Base-by-base conservation (phyloP, 2,113 vertebrate species). In the Oenanthe melanoleuca region DNA sequence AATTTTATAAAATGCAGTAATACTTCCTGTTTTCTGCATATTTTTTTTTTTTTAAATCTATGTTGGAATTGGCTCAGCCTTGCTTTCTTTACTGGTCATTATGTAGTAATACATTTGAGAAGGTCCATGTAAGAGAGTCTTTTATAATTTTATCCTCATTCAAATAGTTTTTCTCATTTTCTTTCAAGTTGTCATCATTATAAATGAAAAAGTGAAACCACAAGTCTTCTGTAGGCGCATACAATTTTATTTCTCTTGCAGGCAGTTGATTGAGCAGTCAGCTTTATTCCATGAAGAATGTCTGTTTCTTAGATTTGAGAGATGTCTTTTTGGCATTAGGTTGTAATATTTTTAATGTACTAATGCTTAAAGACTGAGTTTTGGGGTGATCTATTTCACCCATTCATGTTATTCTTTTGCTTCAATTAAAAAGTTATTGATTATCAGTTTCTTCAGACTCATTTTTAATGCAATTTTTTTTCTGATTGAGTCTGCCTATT, bases 221-320 rank as follows among this genome's bases (percentile, higher is more conserved):
- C 59, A 70, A 21, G 24, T 14, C 15, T 89, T 91, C 37, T 69
- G 2, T 44, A 82, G 66, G 38, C 12, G 37, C 34, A 69, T 47
- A 31, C 11, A 42, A 59, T 86, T 80, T 2, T 1, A 8, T 44
- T 93, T 56, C n/a, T 88, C 14, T 80, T 8, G 2, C 0, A 0
- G 12, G 34, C 52, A 50, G 65, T 49, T 80, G 61, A 25, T 95
- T 95, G 23, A 91, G 18, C 57, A 77, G 31, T 88, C 73, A 75
- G 33, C 37, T 92, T 33, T 66, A 49, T 80, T 92, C 60, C 64
- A 79, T 85, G 72, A 89, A 64, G 67, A 67, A 44, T 74, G 31
- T 89, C 37, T 91, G 55, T 71, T 90, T 93, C 44, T 75, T 69
- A 70, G n/a, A 53, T 81, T 81, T 84, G n/a, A 89, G 34, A 80